Conservation (phyloP, 2,113 vertebrate species). For the Dendropsophus ebraccatus region DNA sequence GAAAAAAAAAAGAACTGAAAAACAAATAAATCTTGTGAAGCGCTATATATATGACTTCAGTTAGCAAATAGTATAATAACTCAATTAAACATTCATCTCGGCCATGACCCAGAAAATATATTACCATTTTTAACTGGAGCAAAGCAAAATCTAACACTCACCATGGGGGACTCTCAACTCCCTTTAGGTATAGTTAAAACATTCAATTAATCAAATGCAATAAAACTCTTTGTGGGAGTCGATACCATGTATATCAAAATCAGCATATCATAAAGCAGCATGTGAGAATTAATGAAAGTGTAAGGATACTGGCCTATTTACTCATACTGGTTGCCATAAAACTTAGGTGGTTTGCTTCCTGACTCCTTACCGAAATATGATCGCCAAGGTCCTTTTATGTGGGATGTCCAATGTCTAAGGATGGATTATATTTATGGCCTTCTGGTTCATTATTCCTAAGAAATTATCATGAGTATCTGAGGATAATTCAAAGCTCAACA, state of each 20-base stretch:
- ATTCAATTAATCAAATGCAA: constrained; percentile 56
- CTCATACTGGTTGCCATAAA: neutral
- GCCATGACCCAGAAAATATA: constrained; percentile 52
- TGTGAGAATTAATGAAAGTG: constrained; percentile 29
- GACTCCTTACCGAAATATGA: neutral
- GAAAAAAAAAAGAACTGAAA: neutral
- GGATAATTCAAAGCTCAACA: too few species aligned
- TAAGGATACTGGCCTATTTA: constrained; percentile 26
- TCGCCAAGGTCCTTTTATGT: neutral
- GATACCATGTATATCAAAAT: constrained; percentile 48
- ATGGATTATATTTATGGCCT: neutral
- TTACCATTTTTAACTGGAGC: constrained; percentile 55
- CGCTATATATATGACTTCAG: constrained; percentile 1
- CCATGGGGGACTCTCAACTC: constrained; percentile 42
- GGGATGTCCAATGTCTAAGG: neutral
- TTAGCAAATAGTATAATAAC: constrained; percentile 51
- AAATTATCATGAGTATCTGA: neutral
- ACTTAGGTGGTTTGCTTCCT: neutral
- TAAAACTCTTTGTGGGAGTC: constrained; percentile 55
- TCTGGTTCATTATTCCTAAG: neutral
- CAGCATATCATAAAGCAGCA: constrained; percentile 23
- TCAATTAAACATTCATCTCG: constrained; percentile 57
- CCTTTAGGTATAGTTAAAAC: constrained; percentile 50
- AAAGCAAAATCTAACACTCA: constrained; percentile 51
- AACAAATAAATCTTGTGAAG: constrained; percentile 29